Percentiles rank a stretch among this genome's conserved stretches.
Conservation (phyloP, 2,113 vertebrate species). For the Takifugu flavidus region DNA sequence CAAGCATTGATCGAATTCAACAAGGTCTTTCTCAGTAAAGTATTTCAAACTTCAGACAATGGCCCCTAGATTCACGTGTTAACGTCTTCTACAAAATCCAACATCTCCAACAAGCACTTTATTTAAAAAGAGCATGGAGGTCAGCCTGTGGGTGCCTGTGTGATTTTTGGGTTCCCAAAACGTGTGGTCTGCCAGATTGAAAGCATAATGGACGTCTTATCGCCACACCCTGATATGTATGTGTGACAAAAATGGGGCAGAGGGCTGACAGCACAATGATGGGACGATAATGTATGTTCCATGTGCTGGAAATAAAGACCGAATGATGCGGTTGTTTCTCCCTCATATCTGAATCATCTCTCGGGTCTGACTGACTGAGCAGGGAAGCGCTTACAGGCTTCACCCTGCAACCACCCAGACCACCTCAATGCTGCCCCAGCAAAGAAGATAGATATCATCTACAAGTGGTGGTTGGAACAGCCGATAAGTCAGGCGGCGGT, state of each 20-base stretch:
- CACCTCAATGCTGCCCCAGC: slow-evolving; percentile 14
- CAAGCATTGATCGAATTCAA: no score
- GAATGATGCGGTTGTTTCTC: slow-evolving; percentile 34
- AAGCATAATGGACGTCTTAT: slow-evolving; percentile 38
- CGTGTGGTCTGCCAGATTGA: slow-evolving; percentile 39
- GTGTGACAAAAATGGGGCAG: neutral
- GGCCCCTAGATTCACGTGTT: no score
- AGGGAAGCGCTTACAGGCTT: slow-evolving; percentile 6
- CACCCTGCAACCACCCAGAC: neutral
- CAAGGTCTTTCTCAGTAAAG: no score
- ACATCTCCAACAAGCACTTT: no score
- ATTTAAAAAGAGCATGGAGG: no score
- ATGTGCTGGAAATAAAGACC: slow-evolving; percentile 12
- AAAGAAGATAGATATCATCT: neutral
- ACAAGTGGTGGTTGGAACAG: neutral
- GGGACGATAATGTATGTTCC: slow-evolving; percentile 48
- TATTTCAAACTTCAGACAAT: no score
- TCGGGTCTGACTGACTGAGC: slow-evolving; percentile 28
- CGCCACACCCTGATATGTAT: slow-evolving; percentile 37
- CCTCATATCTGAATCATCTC: slow-evolving; percentile 47
- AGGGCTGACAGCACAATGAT: slow-evolving; percentile 46
- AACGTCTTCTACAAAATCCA: no score
- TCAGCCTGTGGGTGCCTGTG: slow-evolving; percentile 65
- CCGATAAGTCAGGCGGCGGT: neutral
- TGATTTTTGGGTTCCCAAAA: slow-evolving; percentile 13